These are phyloP conservation scores for Antechinus flavipes DNA, from an alignment of 2,113 vertebrate species.

Conservation along the genomic window DNA sequence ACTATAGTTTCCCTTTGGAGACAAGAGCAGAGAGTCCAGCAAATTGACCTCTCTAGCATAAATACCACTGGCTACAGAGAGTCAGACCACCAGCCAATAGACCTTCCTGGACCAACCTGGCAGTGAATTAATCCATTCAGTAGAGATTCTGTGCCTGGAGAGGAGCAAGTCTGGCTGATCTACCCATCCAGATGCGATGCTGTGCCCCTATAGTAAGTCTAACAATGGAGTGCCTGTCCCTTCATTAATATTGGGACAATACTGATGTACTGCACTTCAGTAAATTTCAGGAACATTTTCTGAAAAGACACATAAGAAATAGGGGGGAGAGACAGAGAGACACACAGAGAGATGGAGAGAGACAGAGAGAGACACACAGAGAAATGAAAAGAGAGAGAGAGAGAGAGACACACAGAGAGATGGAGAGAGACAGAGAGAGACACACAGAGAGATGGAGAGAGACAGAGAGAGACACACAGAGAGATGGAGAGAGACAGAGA, in stretches of 20 bases:
- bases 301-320: not conserved
- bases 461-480: no score
- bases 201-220: not conserved
- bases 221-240: not conserved
- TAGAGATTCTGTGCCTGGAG: not conserved
- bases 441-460: no score
- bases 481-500: accelerated
- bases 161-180: not conserved
- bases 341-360: no score
- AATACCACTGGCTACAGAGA: not conserved
- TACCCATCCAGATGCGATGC: not conserved
- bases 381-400: no score
- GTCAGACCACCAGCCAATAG: not conserved
- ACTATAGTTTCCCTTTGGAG: not conserved
- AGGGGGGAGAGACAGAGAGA: not conserved
- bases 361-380: no score
- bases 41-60: not conserved
- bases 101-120: not conserved
- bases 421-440: accelerated
- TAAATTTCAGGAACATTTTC: not conserved
- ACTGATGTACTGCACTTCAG: not conserved
- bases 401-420: no score
- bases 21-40: not conserved
- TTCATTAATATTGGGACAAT: not conserved
- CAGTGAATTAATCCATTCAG: not conserved